Evolutionary conservation across 1,140 invertebrate species (phyloP), one percentile per base, ranked within the genome.

Genomic region (Nephila pilipes): DNA sequence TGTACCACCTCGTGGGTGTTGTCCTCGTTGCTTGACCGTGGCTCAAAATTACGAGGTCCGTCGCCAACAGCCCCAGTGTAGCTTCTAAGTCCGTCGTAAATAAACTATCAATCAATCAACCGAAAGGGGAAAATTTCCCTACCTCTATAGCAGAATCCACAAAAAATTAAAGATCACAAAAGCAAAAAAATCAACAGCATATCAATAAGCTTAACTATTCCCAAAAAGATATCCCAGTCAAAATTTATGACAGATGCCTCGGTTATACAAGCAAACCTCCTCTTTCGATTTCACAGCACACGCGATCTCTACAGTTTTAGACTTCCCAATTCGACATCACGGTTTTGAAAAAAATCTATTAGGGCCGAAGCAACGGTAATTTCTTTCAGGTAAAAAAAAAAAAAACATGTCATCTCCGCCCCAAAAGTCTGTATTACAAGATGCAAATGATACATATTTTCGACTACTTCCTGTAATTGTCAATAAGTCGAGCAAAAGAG

Each of bases 391-490:
- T 55, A 83, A 57, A 83, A 54, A 75, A 46, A 8, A 14, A 83
- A 57, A 57, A 54, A 55, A 58, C 29, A 22, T 38, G 38, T 60
- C 36, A 58, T 60, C 85, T 87, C 85, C 85, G 32, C 32, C 55
- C 54, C 85, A 12, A 46, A 36, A 87, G 46, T 12, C 22, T 22
- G 32, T 29, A 87, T 87, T 87, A 60, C 25, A 87, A 87, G 85
- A 87, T 87, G 85, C 57, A 60, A 87, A 87, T 87, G 55, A 87
- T 60, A 87, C 57, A 22, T 60, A 87, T 87, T 87, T 83, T 87
- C 55, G 58, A 60, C 85, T 60, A 60, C 85, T 87, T 60, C 85
- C 22, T 83, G n/a, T 83, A 83, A 83, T 83, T 83, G 54, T 83
- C 85, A 54, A 87, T 87, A 87, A 87, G 55, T 60, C 29, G 58